Percentiles rank a stretch among this genome's conserved stretches.
These are phyloP conservation scores for Apotomis betuletana DNA, from an alignment of 2,888 invertebrate species.

Conservation along the genomic window DNA sequence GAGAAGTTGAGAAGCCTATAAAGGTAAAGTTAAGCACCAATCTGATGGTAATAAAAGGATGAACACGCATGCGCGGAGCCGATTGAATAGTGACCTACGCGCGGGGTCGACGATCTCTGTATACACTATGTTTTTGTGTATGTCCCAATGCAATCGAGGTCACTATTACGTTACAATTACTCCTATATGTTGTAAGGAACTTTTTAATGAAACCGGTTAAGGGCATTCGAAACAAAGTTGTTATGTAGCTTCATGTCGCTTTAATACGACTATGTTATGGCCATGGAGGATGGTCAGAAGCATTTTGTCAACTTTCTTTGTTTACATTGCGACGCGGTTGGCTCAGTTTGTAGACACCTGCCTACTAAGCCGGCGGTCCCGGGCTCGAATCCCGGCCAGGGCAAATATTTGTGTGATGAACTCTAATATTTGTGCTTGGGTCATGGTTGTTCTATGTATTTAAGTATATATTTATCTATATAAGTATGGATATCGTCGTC, in stretches of 20 bases:
- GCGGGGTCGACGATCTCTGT: conserved; percentile 55
- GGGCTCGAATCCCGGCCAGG: too few species aligned
- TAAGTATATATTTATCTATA: too few species aligned
- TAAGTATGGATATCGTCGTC: too few species aligned
- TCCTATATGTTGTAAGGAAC: not conserved
- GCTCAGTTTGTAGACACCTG: too few species aligned
- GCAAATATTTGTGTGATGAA: too few species aligned
- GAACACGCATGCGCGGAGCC: conserved; percentile 56
- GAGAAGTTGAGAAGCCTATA: not conserved
- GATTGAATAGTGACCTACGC: conserved; percentile 52
- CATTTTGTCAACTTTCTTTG: not conserved
- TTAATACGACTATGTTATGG: not conserved
- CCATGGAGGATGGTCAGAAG: not conserved
- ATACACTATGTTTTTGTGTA: conserved; percentile 45
- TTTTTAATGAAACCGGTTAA: not conserved
- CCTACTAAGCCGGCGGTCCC: too few species aligned
- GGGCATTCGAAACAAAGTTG: conserved; percentile 2
- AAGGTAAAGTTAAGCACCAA: conserved; percentile 35
- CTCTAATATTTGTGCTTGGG: too few species aligned
- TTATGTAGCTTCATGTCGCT: not conserved
- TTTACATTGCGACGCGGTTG: not conserved
- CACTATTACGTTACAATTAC: conserved; percentile 29
- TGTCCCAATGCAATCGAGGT: conserved; percentile 34
- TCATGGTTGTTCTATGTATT: too few species aligned
- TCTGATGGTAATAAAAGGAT: conserved; percentile 52